Evolutionary conservation across 2,113 vertebrate genomes (phyloP), one percentile per base, ranked within the genome.

Genomic region (Boleophthalmus pectinirostris): DNA sequence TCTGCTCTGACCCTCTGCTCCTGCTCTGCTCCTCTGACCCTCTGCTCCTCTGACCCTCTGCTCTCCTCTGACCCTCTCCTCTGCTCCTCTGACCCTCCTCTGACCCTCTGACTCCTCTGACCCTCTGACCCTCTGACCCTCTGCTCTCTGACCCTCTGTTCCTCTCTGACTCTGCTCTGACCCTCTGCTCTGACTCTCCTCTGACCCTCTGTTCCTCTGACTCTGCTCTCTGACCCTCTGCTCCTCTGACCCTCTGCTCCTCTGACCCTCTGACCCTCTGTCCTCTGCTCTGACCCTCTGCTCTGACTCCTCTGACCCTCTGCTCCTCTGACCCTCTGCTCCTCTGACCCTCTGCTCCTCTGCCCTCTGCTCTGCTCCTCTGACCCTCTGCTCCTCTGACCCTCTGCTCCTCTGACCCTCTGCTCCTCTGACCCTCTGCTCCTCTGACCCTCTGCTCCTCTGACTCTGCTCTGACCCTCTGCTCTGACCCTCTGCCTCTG

Each of bases 31-130:
- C 53, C 20, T 54, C 53, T n/a, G n/a, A 8, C 2, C 7, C 51
- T 24, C 54, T 9, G 0, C 5, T 13, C 54, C 54, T 57, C 21
- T 56, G 18, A 6, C 16, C 2, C 33, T 54, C 78, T 76, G 88
- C 82, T 99, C n/a, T n/a, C n/a, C n/a, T n/a, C n/a, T 97, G 98
- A 99, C 81, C 98, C 97, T 77, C 90, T 99, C 7, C 51, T 24
- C 54, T 9, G 0, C 5, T 13, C 54, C 54, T 57, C 21, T 56
- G 18, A 6, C 16, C 2, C 33, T 54, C 78, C 77, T 88, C 82
- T 99, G 98, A 99, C 81, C 98, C 97, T 77, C 90, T 99, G 93
- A 1, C 53, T 21, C 53, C 20, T 54, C 53, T n/a, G n/a, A 8
- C 2, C 7, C 51, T 24, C 54, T 9, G 0, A 0, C 3, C 54